phyloP scores from a whole-genome alignment of 1,140 invertebrate genomes.

The Tyrophagus putrescentiae region DNA sequence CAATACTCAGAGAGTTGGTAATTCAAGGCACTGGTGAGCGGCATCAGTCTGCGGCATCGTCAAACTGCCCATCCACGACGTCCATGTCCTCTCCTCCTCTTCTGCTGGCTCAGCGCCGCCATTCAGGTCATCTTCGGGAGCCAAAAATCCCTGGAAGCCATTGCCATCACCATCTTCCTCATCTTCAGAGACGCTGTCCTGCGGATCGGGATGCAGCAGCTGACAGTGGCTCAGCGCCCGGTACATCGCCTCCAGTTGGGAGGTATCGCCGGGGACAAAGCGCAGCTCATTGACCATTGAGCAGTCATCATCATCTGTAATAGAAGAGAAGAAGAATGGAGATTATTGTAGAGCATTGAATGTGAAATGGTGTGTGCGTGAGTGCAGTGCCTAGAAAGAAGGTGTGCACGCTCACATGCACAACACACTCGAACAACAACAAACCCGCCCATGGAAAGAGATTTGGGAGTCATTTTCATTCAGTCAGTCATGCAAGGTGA shows the following conservation, averaged over 20 bases:
- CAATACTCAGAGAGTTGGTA: too few relatives aligned
- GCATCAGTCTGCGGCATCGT: background rate
- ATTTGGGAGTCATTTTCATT: background rate
- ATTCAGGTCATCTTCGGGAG: slow-evolving; percentile 5
- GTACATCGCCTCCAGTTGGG: slow-evolving; percentile 17
- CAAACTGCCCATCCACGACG: background rate
- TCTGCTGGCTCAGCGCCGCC: background rate
- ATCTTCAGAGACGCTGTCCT: slow-evolving; percentile 10
- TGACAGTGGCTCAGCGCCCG: slow-evolving; percentile 20
- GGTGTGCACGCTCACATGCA: background rate
- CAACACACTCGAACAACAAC: background rate
- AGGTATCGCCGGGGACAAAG: slow-evolving; percentile 13
- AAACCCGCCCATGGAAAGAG: background rate
- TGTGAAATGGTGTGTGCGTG: background rate
- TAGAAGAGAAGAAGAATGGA: background rate
- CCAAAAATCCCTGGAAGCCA: slow-evolving; percentile 10
- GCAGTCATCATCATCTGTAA: background rate
- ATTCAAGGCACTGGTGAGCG: background rate
- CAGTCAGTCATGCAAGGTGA: background rate
- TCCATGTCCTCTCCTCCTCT: slow-evolving; percentile 11
- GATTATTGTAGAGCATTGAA: too few relatives aligned
- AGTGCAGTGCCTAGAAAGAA: background rate
- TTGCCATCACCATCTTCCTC: slow-evolving; percentile 31
- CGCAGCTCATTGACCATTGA: slow-evolving; percentile 5
- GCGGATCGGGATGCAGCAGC: slow-evolving; percentile 20